A percentile compares a stretch with the other conserved stretches of the same genome.
Evolutionary conservation across 2,113 vertebrate genomes (phyloP).

Genomic region (Mesitornis unicolor): DNA sequence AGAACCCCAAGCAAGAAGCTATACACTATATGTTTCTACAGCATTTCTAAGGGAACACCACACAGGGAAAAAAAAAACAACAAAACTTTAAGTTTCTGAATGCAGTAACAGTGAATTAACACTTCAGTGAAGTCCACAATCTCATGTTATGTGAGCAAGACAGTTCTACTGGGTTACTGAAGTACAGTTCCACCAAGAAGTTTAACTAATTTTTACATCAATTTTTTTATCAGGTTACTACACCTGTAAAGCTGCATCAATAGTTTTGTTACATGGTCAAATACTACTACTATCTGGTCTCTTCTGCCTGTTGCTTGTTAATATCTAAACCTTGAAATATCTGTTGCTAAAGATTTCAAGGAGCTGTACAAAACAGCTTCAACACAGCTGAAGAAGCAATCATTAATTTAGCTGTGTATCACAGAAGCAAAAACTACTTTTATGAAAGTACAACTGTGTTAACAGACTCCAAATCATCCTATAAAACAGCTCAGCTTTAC

Average conservation of each 20-base stretch:
- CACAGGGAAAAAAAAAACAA: not conserved
- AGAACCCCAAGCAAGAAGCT: not conserved
- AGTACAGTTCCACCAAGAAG: not conserved
- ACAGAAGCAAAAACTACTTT: not conserved
- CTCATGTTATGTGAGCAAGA: not conserved
- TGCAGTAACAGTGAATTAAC: not conserved
- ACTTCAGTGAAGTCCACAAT: not conserved
- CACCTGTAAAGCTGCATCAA: not conserved
- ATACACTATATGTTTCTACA: not conserved
- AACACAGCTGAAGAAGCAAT: not conserved
- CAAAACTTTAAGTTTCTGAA: not conserved
- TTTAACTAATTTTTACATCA: not conserved
- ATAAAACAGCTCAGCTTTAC: not conserved
- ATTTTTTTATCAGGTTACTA: not conserved
- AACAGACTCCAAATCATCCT: not conserved
- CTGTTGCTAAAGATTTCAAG: not conserved
- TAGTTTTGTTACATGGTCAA: not conserved
- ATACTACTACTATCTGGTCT: rapidly evolving
- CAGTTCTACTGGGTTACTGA: not conserved
- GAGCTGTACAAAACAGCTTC: not conserved
- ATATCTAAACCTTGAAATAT: not conserved
- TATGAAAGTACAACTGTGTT: not conserved
- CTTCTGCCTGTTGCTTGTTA: not conserved
- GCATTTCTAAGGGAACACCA: not conserved
- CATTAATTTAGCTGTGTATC: not conserved